Conservation (phyloP, 2,888 invertebrate genomes). For the Limnephilus marmoratus region DNA sequence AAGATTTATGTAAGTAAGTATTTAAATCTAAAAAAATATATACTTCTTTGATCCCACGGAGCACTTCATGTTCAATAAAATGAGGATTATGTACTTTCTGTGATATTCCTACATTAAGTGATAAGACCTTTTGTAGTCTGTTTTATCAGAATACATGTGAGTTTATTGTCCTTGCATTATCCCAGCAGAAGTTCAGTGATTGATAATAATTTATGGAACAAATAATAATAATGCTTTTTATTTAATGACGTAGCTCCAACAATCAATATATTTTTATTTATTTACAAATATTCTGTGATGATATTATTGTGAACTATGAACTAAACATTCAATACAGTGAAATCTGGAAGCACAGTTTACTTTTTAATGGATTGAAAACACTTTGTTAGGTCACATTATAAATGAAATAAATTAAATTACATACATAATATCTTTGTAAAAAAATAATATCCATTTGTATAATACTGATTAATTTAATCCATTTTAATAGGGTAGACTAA, state of each 20-base stretch:
- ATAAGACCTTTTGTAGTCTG: background rate
- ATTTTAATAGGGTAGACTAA: conserved; percentile 61
- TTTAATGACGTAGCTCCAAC: background rate
- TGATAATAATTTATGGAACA: background rate
- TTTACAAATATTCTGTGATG: background rate
- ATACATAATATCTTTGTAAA: background rate
- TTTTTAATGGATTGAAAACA: background rate
- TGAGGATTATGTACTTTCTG: background rate
- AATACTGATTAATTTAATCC: conserved; percentile 25
- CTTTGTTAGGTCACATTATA: background rate
- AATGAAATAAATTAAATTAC: background rate
- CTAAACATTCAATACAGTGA: background rate
- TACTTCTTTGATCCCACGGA: no score
- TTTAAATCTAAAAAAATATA: no score
- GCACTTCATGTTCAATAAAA: no score
- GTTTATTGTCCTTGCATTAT: background rate
- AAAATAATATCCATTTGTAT: background rate
- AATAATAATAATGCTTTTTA: background rate
- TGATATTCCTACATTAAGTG: background rate
- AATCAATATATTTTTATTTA: background rate
- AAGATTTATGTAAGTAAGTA: no score
- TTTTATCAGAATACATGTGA: background rate
- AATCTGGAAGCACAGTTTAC: background rate
- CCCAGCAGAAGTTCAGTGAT: background rate
- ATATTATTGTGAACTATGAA: background rate